Evolutionary conservation across 2,888 invertebrate species (phyloP), one percentile per base, ranked within the genome.

Genomic region (Plagiodera versicolora): DNA sequence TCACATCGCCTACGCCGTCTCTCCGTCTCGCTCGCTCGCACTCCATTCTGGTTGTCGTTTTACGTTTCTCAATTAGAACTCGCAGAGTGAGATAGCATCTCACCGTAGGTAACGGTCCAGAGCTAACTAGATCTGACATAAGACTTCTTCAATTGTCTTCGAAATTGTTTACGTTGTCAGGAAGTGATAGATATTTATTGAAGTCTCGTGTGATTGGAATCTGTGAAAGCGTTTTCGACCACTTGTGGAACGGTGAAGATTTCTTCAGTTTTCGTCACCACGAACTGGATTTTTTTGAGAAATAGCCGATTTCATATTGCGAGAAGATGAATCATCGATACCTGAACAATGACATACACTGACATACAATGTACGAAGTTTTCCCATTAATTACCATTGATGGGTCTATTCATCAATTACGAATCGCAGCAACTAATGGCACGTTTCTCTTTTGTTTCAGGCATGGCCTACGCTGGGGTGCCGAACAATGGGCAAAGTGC

Each of bases 401-500:
- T 9, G n/a, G 39, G 39, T 39, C 4, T 11, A 39, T 39, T 39
- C 14, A 39, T 39, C 39, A 39, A 39, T 39, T 39, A 39, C 39
- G 39, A 18, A 5, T 17, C 9, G 8, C 11, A 17, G 11, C 20
- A 44, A 16, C 35, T 53, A 32, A 59, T 46, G 14, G 4, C 19
- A 14, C 50, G n/a, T 59, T 60, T 69, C 67, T 65, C 57, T 65
- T 64, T 69, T 72, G 72, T 72, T 76, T 67, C 73, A 74, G 74
- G 56, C 55, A 52, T 52, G 57, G 60, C 20, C 17, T 50, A 58
- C 45, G 51, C 60, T 56, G 46, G 45, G 60, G 56, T 46, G 63
- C 35, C 68, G 66, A 68, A 59, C 68, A 67, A 72, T 72, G 80
- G 80, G 79, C 78, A 79, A 78, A 76, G 80, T 80, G 80, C 80